phyloP scores from a whole-genome alignment of 2,113 vertebrate genomes.

The Dasyprocta punctata region DNA sequence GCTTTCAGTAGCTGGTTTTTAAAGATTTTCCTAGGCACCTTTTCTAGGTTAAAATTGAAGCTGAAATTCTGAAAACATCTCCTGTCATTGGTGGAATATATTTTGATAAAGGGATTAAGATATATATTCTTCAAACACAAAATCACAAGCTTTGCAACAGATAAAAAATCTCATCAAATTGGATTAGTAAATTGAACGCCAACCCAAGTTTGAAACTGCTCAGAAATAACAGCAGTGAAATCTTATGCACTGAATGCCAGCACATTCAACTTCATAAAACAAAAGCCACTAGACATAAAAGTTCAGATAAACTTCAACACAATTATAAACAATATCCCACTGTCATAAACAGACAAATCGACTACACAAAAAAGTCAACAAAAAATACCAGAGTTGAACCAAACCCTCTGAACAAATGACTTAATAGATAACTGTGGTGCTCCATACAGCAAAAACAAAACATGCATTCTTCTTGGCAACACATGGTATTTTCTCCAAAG shows the following conservation, averaged over 20 bases:
- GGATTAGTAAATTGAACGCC: not conserved
- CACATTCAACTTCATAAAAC: not conserved
- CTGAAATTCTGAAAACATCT: not conserved
- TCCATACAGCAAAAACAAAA: not conserved
- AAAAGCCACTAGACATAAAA: not conserved
- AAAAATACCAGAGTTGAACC: not conserved
- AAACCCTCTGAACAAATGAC: not conserved
- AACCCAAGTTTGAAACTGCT: not conserved
- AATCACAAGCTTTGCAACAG: not conserved
- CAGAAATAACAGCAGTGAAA: not conserved
- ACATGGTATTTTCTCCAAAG: not conserved
- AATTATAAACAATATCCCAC: not conserved
- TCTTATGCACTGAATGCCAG: not conserved
- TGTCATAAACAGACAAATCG: not conserved
- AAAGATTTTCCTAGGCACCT: not conserved
- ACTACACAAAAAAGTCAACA: not conserved
- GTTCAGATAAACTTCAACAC: not conserved
- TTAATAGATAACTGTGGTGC: not conserved
- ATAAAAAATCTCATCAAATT: not conserved
- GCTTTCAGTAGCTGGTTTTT: not conserved
- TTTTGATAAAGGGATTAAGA: not conserved
- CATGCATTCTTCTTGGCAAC: not conserved
- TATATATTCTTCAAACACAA: not conserved
- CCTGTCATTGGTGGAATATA: not conserved
- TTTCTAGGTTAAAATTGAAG: not conserved